Conservation (phyloP, 1,140 invertebrate species). For the Calycopis cecrops region DNA sequence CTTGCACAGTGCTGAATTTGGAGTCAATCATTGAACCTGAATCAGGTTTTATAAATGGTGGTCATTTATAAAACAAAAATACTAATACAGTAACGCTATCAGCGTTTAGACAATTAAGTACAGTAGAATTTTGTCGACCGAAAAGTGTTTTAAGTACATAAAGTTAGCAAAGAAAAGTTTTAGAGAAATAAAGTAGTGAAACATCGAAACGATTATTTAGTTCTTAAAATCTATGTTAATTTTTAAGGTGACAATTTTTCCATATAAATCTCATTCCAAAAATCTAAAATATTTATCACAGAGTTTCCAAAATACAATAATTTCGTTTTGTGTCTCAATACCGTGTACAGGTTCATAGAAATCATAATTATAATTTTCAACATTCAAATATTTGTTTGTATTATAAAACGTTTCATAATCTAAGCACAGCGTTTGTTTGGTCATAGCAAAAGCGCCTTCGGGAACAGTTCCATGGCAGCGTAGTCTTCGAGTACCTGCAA, state of each 20-base stretch:
- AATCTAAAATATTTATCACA: constrained; percentile 18
- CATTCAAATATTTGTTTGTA: neutral
- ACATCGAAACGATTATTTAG: too few species aligned
- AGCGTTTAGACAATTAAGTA: neutral
- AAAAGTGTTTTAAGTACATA: neutral
- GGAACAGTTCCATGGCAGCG: constrained; percentile 83
- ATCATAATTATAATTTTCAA: constrained; percentile 8
- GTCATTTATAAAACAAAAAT: too few species aligned
- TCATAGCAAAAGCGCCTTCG: constrained; percentile 77
- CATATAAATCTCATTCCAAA: constrained; percentile 1
- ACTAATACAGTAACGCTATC: too few species aligned
- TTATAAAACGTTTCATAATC: constrained; percentile 7
- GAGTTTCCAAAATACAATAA: constrained; percentile 12
- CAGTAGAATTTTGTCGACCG: neutral
- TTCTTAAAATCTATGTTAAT: neutral
- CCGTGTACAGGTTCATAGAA: constrained; percentile 3
- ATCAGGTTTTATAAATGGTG: too few species aligned
- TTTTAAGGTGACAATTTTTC: neutral
- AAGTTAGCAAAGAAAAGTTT: neutral
- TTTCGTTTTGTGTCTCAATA: constrained; percentile 11
- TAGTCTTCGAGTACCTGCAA: constrained; percentile 82
- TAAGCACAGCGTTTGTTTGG: constrained; percentile 21
- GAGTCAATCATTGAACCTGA: too few species aligned
- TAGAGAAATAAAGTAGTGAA: too few species aligned
- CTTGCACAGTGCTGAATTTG: too few species aligned